A percentile compares a stretch with the other conserved stretches of the same genome.
Conservation (phyloP, 2,113 vertebrate genomes). For the Brachyhypopomus occidentalis region DNA sequence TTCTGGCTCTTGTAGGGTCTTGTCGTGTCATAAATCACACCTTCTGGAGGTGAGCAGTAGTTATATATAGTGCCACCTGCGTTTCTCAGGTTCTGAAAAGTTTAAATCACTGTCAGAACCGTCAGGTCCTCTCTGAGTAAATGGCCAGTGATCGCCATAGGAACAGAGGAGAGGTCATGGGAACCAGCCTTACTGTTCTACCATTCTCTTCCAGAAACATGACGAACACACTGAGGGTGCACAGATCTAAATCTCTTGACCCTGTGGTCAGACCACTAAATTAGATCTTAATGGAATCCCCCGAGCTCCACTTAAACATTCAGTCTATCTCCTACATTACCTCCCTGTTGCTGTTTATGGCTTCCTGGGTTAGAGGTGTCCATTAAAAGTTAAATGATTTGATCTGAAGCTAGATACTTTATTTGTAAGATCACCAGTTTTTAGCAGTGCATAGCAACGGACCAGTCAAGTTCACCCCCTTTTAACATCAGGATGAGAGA, state of each 20-base stretch:
- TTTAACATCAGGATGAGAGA: too few relatives aligned
- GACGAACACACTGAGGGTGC: neutral
- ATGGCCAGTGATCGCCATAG: neutral
- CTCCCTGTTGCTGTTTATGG: neutral
- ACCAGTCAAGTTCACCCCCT: too few relatives aligned
- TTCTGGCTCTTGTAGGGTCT: neutral
- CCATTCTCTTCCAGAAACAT: neutral
- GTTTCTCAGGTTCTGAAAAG: slow-evolving; percentile 11
- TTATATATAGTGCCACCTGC: slow-evolving; percentile 18
- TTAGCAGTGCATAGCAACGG: too few relatives aligned
- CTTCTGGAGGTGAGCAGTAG: neutral
- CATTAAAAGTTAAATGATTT: neutral
- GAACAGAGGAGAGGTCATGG: neutral
- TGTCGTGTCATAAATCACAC: slow-evolving; percentile 22
- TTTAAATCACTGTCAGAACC: slow-evolving; percentile 26
- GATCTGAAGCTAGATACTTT: neutral
- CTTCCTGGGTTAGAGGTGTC: neutral
- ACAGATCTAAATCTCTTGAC: neutral
- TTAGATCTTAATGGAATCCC: neutral
- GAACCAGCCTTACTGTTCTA: slow-evolving; percentile 6
- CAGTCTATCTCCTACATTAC: too few relatives aligned
- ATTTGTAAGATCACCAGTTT: neutral
- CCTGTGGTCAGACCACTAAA: neutral
- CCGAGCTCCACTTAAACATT: neutral
- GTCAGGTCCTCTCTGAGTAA: neutral